These are phyloP conservation scores for Lasius fuliginosus DNA, from an alignment of 2,888 invertebrate species.

Conservation along the genomic window DNA sequence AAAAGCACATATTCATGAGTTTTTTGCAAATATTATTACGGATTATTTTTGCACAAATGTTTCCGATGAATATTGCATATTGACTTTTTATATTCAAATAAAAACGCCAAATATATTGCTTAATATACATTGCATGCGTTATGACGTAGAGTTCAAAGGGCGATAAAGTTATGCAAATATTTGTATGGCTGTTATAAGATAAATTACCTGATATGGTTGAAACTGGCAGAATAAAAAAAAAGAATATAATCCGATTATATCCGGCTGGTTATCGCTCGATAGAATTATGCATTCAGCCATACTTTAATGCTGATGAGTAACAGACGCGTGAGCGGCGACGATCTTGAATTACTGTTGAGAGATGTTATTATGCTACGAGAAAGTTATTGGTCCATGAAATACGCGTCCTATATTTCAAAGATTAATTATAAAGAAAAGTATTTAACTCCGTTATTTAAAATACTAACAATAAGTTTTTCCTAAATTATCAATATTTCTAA, in stretches of 20 bases:
- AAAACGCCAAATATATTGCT: background rate
- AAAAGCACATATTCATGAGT: background rate
- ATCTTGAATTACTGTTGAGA: slow-evolving; percentile 49
- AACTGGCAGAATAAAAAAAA: slow-evolving; percentile 28
- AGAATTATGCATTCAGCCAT: slow-evolving; percentile 49
- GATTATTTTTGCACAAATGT: background rate
- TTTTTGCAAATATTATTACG: background rate
- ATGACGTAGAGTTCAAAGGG: slow-evolving; percentile 26
- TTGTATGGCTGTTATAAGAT: slow-evolving; percentile 18
- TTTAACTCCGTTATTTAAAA: background rate
- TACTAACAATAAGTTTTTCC: background rate
- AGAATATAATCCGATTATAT: slow-evolving; percentile 33
- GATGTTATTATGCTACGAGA: slow-evolving; percentile 29
- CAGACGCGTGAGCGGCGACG: slow-evolving; percentile 62
- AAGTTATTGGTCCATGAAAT: slow-evolving; percentile 40
- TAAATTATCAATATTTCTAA: background rate
- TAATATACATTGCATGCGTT: background rate
- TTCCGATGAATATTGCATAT: background rate
- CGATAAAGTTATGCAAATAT: slow-evolving; percentile 27
- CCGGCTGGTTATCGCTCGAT: slow-evolving; percentile 37
- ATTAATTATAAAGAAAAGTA: background rate
- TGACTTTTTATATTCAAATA: background rate
- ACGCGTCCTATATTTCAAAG: background rate
- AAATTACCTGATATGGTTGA: slow-evolving; percentile 5
- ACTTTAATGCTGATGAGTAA: slow-evolving; percentile 46